A percentile compares a stretch with the other conserved stretches of the same genome.
phyloP scores from a whole-genome alignment of 2,113 vertebrate genomes.

The Meleagris gallopavo region DNA sequence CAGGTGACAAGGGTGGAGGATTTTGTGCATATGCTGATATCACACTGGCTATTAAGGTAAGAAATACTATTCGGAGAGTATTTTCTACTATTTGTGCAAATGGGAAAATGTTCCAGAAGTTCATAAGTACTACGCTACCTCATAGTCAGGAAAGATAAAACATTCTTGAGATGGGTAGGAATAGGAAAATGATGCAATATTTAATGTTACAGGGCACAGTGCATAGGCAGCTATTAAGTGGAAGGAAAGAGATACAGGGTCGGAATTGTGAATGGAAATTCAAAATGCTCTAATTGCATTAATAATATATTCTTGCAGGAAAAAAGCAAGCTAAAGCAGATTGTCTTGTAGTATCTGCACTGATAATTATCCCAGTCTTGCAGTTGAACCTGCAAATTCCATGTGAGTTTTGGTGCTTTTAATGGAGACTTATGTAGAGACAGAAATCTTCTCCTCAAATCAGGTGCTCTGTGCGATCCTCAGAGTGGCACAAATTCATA shows the following conservation, averaged over 20 bases:
- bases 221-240: neutral
- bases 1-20: constrained; percentile 92
- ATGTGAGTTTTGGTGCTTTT: neutral
- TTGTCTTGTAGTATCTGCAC: neutral
- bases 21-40: constrained; percentile 98
- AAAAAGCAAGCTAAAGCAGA: neutral
- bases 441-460: neutral
- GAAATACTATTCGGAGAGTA: neutral
- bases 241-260: neutral
- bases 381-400: neutral
- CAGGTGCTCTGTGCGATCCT: neutral
- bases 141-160: neutral
- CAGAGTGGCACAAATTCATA: neutral
- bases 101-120: neutral
- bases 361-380: neutral
- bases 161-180: neutral
- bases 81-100: neutral
- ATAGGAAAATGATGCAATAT: neutral
- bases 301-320: neutral
- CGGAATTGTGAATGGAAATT: neutral
- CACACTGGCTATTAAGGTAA: constrained; percentile 92
- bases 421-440: neutral
- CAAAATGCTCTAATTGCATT: neutral
- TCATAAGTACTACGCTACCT: neutral
- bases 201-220: neutral